Evolutionary conservation across 2,113 vertebrate species (phyloP), one percentile per base, ranked within the genome.

Genomic region (Patagioenas fasciata): DNA sequence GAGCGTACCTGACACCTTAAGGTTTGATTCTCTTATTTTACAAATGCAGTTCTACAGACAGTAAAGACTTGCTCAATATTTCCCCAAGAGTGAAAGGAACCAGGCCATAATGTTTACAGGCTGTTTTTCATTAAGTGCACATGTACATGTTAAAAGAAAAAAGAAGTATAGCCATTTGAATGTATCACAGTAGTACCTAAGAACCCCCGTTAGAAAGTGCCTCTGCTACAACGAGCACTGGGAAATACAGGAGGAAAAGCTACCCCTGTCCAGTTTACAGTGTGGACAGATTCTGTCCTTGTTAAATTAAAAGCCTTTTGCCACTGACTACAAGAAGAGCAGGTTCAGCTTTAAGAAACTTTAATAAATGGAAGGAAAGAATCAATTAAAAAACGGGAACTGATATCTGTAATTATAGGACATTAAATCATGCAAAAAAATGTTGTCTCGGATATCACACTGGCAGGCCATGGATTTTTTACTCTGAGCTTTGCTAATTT

Each of bases 401-500:
- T 17, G 89, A 71, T 97, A 78, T 54, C 81, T 96, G 91, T 95
- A 96, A 96, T 98, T 96, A 93, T 82, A 81, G 1, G 20, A 77
- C 94, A 91, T 84, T 97, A 97, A 97, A 97, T 97, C 96, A 96
- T 73, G 20, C 17, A 62, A 89, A 90, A 97, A 94, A 95, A 86
- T 66, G 48, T 94, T 92, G 89, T 87, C 86, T 95, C 67, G 65
- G 87, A 94, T 87, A 95, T 86, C 75, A 9, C 65, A 82, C 92
- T 91, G 94, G 66, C 91, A 91, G 85, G 90, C 31, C 89, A 97
- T 97, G 79, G 96, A 84, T 96, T 96, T 97, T 90, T 96, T 85
- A 89, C 91, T 74, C 83, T 91, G 80, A 94, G 92, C 96, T 92
- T 88, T 94, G 90, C 94, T 98, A 95, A 96, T 97, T 97, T 95